Evolutionary conservation across 2,797 vertebrate genomes (phyloP).

Genomic region (Silurus lanzhouensis): DNA sequence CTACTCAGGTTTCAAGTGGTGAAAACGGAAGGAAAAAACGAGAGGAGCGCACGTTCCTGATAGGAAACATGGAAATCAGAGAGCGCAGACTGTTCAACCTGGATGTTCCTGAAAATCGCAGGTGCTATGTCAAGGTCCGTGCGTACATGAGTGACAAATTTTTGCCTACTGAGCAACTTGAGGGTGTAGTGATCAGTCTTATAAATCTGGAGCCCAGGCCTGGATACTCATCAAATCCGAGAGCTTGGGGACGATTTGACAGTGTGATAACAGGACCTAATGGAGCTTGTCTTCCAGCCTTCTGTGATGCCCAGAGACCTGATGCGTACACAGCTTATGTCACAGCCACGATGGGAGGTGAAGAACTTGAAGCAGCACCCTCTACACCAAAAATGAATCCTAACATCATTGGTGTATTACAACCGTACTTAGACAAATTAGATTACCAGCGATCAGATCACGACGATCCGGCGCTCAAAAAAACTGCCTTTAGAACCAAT

Average conservation of each 20-base stretch:
- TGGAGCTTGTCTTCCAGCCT: conserved; percentile 93
- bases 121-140: conserved; percentile 95
- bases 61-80: conserved; percentile 92
- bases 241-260: conserved; percentile 96
- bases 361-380: conserved; percentile 92
- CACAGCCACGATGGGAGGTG: conserved; percentile 88
- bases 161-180: conserved; percentile 84
- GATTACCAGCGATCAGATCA: conserved; percentile 91
- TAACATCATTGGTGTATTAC: conserved; percentile 84
- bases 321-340: conserved; percentile 92
- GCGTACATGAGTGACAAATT: conserved; percentile 95
- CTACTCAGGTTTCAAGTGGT: conserved; percentile 53
- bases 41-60: conserved; percentile 93
- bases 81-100: conserved; percentile 95
- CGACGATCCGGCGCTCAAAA: conserved; percentile 84
- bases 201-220: conserved; percentile 93
- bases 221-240: conserved; percentile 87
- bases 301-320: conserved; percentile 82
- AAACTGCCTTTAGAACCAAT: conserved; percentile 90
- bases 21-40: conserved; percentile 77
- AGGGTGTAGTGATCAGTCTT: conserved; percentile 88
- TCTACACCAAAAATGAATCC: conserved; percentile 87
- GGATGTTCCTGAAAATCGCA: conserved; percentile 92
- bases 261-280: conserved; percentile 90
- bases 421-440: conserved; percentile 89